These are phyloP conservation scores for Drepana falcataria DNA, from an alignment of 2,888 invertebrate species.

Conservation along the genomic window DNA sequence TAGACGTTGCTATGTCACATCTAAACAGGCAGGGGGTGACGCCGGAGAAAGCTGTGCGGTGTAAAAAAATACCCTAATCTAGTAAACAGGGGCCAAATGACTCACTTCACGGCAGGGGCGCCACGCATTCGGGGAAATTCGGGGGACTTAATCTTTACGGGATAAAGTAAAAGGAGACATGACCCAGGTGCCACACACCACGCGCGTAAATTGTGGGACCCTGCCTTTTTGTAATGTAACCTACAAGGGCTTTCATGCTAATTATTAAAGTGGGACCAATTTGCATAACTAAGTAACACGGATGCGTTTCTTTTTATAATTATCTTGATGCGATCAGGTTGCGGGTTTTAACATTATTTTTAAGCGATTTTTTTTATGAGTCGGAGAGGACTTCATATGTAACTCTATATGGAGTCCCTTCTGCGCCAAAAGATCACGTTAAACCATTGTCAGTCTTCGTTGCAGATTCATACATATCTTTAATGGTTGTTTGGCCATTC, in stretches of 20 bases:
- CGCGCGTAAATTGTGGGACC: slow-evolving; percentile 59
- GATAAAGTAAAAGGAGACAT: slow-evolving; percentile 77
- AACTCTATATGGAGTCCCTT: too few relatives aligned
- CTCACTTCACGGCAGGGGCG: slow-evolving; percentile 70
- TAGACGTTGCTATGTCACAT: slow-evolving; percentile 54
- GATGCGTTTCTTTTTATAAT: slow-evolving; percentile 5
- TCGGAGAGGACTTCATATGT: too few relatives aligned
- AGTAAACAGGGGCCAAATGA: slow-evolving; percentile 77
- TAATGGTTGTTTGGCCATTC: too few relatives aligned
- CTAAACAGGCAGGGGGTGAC: slow-evolving; percentile 42
- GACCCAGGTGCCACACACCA: slow-evolving; percentile 70
- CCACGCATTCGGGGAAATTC: slow-evolving; percentile 60
- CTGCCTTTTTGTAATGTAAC: slow-evolving; percentile 58
- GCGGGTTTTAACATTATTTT: too few relatives aligned
- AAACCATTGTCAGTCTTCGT: slow-evolving; percentile 7
- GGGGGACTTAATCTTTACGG: slow-evolving; percentile 75
- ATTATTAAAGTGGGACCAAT: slow-evolving; percentile 59
- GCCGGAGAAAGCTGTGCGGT: slow-evolving; percentile 60
- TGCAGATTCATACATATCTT: too few relatives aligned
- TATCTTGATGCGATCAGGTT: not conserved
- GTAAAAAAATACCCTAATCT: slow-evolving; percentile 76
- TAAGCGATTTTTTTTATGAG: too few relatives aligned
- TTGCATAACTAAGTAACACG: slow-evolving; percentile 37
- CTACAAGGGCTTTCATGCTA: slow-evolving; percentile 45
- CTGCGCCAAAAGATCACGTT: not conserved